phyloP scores from a whole-genome alignment of 2,888 invertebrate genomes.

The Amphipoea oculea region DNA sequence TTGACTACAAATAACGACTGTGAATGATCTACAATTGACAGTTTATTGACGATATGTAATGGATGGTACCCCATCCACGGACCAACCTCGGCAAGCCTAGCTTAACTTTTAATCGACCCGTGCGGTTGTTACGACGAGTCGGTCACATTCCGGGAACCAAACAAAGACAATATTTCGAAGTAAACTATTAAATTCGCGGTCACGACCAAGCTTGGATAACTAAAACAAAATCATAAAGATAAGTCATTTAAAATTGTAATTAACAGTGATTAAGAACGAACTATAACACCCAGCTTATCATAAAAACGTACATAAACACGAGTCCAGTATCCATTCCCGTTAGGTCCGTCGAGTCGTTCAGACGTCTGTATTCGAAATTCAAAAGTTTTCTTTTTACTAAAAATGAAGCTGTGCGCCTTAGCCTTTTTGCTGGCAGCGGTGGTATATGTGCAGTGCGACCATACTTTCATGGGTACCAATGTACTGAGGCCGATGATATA shows the following conservation, averaged over 20 bases:
- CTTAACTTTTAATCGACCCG: background rate
- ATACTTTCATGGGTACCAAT: slow-evolving; percentile 80
- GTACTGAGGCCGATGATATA: slow-evolving; percentile 73
- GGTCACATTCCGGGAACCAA: background rate
- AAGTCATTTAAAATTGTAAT: slow-evolving; percentile 17
- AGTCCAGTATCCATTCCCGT: slow-evolving; percentile 5
- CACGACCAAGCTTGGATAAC: slow-evolving; percentile 13
- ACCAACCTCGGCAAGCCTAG: background rate
- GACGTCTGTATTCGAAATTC: slow-evolving; percentile 3
- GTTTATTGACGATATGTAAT: too few species aligned
- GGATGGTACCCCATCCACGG: too few species aligned
- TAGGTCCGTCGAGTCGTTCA: background rate
- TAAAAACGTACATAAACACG: background rate
- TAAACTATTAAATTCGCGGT: background rate
- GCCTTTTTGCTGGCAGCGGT: slow-evolving; percentile 67
- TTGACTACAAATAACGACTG: background rate
- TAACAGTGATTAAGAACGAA: background rate
- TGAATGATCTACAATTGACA: background rate
- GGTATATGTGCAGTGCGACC: slow-evolving; percentile 74
- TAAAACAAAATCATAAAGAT: slow-evolving; percentile 20
- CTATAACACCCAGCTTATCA: slow-evolving; percentile 33
- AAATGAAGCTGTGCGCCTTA: slow-evolving; percentile 68
- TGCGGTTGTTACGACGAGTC: background rate
- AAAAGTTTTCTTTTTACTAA: background rate
- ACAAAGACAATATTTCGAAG: background rate